These are phyloP conservation scores for Turritopsis dohrnii DNA, from an alignment of 30 jellyfish, hydroid and myxozoan genomes.

Conservation along the genomic window DNA sequence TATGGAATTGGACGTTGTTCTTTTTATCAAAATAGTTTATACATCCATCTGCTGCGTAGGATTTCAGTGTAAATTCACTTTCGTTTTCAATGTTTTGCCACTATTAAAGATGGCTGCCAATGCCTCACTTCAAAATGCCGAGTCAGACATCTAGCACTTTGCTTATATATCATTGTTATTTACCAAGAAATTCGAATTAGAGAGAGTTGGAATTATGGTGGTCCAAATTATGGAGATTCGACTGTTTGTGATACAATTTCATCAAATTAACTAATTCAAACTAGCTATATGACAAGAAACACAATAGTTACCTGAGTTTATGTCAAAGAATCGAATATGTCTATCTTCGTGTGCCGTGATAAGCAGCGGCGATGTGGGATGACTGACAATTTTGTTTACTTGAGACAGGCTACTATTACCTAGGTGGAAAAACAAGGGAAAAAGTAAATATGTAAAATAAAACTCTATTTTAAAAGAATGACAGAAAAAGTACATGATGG, in stretches of 20 bases:
- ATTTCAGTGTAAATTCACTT: too few species aligned
- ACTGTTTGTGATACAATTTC: neutral
- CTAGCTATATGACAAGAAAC: neutral
- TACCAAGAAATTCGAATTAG: too few species aligned
- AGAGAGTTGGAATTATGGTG: too few species aligned
- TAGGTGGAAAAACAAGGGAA: neutral
- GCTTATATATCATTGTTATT: too few species aligned
- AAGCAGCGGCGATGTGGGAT: conserved; percentile 89
- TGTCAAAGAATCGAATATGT: conserved; percentile 85
- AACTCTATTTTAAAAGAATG: neutral
- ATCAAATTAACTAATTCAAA: neutral
- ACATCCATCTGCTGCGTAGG: too few species aligned
- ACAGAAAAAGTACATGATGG: neutral
- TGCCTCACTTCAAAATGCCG: too few species aligned
- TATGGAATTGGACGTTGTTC: too few species aligned
- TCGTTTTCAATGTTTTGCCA: too few species aligned
- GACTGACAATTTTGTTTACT: conserved; percentile 74
- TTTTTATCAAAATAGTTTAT: too few species aligned
- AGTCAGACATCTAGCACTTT: too few species aligned
- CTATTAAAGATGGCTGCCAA: too few species aligned
- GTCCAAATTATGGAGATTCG: neutral
- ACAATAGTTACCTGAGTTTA: conserved; percentile 65
- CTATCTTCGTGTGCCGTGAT: conserved; percentile 98
- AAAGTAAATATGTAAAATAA: neutral
- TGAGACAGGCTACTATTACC: conserved; percentile 20